Conservation (phyloP, 2,888 invertebrate genomes). For the Athrips mouffetella region DNA sequence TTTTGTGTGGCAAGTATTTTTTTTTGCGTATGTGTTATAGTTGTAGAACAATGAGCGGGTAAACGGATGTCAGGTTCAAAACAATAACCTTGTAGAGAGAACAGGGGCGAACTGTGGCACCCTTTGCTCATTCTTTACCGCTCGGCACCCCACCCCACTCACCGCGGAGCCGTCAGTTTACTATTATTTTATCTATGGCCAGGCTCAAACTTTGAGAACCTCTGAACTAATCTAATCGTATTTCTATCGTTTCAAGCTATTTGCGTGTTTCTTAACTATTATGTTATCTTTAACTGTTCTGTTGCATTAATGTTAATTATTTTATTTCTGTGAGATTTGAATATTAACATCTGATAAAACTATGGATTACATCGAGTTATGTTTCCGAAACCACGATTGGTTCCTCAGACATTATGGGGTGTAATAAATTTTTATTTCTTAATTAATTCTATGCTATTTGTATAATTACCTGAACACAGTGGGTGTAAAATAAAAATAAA, state of each 20-base stretch:
- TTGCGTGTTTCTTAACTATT: not conserved
- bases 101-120: no score
- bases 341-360: not conserved
- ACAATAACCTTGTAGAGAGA: no score
- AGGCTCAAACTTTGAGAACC: no score
- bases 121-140: no score
- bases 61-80: no score
- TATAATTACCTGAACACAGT: not conserved
- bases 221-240: not conserved
- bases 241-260: not conserved
- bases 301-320: not conserved
- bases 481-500: no score
- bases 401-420: not conserved
- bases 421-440: not conserved
- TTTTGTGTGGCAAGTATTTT: no score
- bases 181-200: no score
- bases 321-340: not conserved
- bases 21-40: no score
- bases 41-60: no score
- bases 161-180: no score
- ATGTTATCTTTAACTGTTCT: not conserved
- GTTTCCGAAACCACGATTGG: not conserved
- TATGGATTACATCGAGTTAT: not conserved
- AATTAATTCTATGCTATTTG: not conserved
- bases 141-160: no score